Evolutionary conservation across 35 echinoderm and acorn worm genomes (phyloP), one percentile per base, ranked within the genome.

Genomic region (Strongylocentrotus purpuratus): DNA sequence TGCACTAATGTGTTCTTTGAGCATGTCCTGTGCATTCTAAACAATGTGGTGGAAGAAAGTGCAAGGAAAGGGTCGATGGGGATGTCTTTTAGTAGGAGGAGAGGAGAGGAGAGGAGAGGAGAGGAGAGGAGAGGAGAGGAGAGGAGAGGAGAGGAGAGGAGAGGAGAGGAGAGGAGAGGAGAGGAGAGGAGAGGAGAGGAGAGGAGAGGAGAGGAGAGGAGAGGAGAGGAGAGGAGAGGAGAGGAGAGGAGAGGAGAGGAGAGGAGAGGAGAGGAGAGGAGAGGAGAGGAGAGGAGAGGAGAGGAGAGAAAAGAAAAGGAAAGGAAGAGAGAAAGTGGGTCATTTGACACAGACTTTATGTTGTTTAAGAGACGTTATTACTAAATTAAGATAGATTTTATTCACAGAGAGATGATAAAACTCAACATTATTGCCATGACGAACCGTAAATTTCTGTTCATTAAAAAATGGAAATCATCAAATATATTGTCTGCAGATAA

Each of bases 1-100:
- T 78, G 65, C 20, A 78, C 65, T 78, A 78, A 78, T 78, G 65
- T 78, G 28, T 78, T 78, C 65, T n/a, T 78, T 78, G 65, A 78
- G 65, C 20, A 78, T 78, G 65, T 78, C 65, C 4, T 78, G 65
- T 78, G 65, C n/a, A 78, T 78, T n/a, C 65, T 78, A 78, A 78
- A 78, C 65, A 78, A 78, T 22, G 22, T 78, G 65, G 65, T 78
- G 4, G 45, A 18, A 25, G 33, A 89, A 89, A 46, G 87, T 33
- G 87, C 45, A 89, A 45, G 33, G 87, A 25, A 89, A 46, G 45
- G 87, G 87, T 89, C 32, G 45, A 46, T 33, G 13, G 18, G 87
- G 31, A 46, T 89, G 32, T 89, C 45, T 45, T 25, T 11, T 5
- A 41, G 87, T 11, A 89, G 2, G 0, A 45, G 20, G 11, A 9